These are phyloP conservation scores for Sphaeramia orbicularis DNA, from an alignment of 2,797 vertebrate species.

Conservation along the genomic window DNA sequence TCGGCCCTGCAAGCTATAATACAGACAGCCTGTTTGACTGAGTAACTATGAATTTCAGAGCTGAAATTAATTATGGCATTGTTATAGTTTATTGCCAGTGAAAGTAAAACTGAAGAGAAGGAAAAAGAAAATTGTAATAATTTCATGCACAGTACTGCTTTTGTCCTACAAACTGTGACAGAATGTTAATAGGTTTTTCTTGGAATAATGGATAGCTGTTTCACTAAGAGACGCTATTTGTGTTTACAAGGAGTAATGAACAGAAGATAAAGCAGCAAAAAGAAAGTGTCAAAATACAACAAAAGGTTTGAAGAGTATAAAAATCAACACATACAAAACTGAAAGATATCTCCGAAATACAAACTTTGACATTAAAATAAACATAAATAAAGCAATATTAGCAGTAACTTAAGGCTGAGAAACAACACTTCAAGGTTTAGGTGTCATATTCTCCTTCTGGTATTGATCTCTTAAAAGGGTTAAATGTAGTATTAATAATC, in stretches of 20 bases:
- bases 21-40: constrained; percentile 42
- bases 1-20: constrained; percentile 47
- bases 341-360: not conserved
- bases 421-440: too few species aligned
- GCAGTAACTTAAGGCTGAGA: constrained; percentile 27
- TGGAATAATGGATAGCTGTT: constrained; percentile 49
- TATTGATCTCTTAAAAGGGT: too few species aligned
- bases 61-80: constrained; percentile 68
- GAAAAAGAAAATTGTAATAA: constrained; percentile 57
- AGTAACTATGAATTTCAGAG: constrained; percentile 57
- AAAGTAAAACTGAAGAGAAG: constrained; percentile 60
- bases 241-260: constrained; percentile 31
- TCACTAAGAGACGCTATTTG: constrained; percentile 24
- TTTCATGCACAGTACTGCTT: constrained; percentile 54
- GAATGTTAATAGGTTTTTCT: constrained; percentile 49
- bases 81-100: constrained; percentile 65
- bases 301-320: constrained; percentile 12
- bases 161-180: constrained; percentile 56
- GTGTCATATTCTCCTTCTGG: too few species aligned
- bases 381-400: constrained; percentile 19
- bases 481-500: too few species aligned
- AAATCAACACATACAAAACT: too few species aligned
- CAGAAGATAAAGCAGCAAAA: constrained; percentile 20
- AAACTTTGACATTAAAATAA: constrained; percentile 1
- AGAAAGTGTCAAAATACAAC: constrained; percentile 1